Percentiles rank a stretch among this genome's conserved stretches.
Evolutionary conservation across 1,140 invertebrate genomes (phyloP).

Genomic region (Drosophila aff.): DNA sequence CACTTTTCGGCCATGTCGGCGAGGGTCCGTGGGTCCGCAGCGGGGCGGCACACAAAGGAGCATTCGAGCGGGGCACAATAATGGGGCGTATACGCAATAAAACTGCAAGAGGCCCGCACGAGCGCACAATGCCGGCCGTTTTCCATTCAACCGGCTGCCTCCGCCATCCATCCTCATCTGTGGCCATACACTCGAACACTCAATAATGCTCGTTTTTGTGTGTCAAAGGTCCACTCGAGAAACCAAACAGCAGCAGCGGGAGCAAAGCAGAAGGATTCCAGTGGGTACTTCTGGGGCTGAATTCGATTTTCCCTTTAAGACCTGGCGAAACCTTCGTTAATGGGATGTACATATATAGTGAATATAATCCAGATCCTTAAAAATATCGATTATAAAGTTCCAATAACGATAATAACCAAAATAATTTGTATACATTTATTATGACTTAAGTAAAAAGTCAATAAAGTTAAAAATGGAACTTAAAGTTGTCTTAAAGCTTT

Average conservation of each 20-base stretch:
- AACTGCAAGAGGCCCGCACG: conserved; percentile 61
- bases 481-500: no score
- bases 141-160: conserved; percentile 5
- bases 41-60: conserved; percentile 40
- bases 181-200: conserved; percentile 57
- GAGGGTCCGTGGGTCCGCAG: conserved; percentile 1
- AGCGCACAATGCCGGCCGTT: conserved; percentile 44
- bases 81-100: conserved; percentile 75
- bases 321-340: conserved; percentile 49
- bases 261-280: conserved; percentile 21
- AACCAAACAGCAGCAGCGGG: conserved; percentile 50
- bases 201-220: conserved; percentile 75
- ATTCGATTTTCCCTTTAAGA: conserved; percentile 58
- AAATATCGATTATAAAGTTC: no score
- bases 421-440: no score
- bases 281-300: conserved; percentile 15
- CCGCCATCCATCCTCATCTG: conserved; percentile 21
- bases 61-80: conserved; percentile 53
- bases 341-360: conserved; percentile 7
- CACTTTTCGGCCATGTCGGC: not conserved
- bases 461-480: no score
- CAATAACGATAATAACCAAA: not conserved
- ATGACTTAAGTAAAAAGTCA: no score
- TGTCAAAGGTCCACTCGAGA: conserved; percentile 70
- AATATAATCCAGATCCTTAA: not conserved